Conservation (phyloP, 2,113 vertebrate genomes). For the Podarcis raffonei region DNA sequence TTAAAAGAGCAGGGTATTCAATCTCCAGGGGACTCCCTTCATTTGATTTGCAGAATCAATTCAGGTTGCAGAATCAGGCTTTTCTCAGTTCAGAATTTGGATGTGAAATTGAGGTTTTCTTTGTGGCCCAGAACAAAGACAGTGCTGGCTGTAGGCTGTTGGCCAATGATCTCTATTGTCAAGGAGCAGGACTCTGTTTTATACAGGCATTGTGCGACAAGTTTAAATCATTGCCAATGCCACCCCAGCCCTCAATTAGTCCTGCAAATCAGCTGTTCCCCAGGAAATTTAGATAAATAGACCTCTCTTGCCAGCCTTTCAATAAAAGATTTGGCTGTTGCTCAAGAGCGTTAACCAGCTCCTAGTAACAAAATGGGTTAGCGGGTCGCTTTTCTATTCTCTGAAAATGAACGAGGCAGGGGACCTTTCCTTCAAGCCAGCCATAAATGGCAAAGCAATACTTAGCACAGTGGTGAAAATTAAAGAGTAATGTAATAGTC, state of each 20-base stretch:
- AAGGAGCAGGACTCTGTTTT: not conserved
- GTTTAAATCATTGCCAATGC: not conserved
- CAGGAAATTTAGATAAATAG: conserved; percentile 19
- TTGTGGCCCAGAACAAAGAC: not conserved
- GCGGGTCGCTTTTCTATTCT: not conserved
- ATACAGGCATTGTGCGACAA: not conserved
- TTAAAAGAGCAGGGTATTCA: too few species aligned
- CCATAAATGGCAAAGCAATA: conserved; percentile 23
- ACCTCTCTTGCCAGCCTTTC: not conserved
- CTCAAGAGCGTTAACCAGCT: not conserved
- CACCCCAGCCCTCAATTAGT: not conserved
- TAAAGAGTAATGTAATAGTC: not conserved
- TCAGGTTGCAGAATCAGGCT: not conserved
- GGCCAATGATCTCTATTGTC: not conserved
- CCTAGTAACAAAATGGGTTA: not conserved
- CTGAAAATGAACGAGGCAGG: not conserved
- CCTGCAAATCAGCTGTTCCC: not conserved
- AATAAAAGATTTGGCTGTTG: not conserved
- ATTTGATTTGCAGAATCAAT: not conserved
- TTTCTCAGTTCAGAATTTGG: not conserved
- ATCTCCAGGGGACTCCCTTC: too few species aligned
- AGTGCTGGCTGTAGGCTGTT: too few species aligned
- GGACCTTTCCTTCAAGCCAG: not conserved
- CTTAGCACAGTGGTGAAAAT: conserved; percentile 24
- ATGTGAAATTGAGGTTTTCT: not conserved